Conservation (phyloP, 2,888 invertebrate genomes). For the Habroteleia sp. region DNA sequence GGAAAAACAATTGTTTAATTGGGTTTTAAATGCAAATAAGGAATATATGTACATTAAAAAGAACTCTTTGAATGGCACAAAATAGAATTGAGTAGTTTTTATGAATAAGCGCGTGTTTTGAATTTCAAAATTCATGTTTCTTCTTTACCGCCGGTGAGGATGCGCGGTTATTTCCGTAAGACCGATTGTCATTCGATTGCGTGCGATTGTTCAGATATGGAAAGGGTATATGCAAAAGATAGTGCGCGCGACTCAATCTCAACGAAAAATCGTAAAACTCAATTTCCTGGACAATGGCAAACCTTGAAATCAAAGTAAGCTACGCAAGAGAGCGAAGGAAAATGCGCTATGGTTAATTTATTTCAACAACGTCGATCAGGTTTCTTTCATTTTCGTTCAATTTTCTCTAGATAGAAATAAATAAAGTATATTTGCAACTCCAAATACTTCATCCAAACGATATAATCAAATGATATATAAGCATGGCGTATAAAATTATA, state of each 20-base stretch:
- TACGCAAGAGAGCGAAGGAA: constrained; percentile 31
- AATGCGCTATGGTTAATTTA: constrained; percentile 45
- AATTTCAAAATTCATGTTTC: constrained; percentile 55
- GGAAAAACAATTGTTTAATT: no score
- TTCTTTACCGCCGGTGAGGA: constrained; percentile 30
- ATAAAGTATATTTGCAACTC: no score
- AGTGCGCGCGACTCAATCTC: constrained; percentile 70
- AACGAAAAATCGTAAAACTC: constrained; percentile 74
- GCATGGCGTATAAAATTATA: no score
- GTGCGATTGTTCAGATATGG: constrained; percentile 30
- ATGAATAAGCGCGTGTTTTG: no score
- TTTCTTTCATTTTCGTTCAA: no score
- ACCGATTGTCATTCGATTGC: constrained; percentile 55
- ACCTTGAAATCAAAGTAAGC: constrained; percentile 47
- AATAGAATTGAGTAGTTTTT: no score
- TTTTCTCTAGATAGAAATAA: no score
- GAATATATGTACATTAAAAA: no score
- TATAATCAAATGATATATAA: no score
- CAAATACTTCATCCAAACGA: no score
- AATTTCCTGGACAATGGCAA: constrained; percentile 73
- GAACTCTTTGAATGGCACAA: no score
- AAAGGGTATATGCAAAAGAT: constrained; percentile 70
- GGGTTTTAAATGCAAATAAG: no score
- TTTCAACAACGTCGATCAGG: constrained; percentile 26
- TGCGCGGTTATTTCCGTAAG: constrained; percentile 60